A percentile compares a stretch with the other conserved stretches of the same genome.
Conservation (phyloP, 1,140 invertebrate genomes). For the Drosophila suzukii region DNA sequence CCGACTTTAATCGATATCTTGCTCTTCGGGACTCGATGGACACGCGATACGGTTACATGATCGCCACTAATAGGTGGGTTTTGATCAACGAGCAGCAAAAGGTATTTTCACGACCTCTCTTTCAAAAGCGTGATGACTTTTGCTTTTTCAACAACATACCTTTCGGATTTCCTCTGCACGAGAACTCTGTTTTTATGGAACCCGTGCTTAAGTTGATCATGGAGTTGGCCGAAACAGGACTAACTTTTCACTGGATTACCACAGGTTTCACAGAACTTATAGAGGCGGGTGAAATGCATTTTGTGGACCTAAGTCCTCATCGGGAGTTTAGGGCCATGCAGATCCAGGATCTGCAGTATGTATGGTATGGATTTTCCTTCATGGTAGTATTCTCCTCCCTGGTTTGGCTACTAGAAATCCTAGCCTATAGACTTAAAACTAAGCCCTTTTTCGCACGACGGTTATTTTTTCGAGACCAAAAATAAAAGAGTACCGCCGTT, state of each 20-base stretch:
- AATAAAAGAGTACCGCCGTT: not conserved
- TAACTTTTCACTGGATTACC: constrained; percentile 44
- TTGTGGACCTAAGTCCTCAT: constrained; percentile 55
- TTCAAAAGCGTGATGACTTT: constrained; percentile 61
- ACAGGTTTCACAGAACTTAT: constrained; percentile 62
- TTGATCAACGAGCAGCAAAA: constrained; percentile 71
- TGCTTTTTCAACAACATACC: constrained; percentile 76
- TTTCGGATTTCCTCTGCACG: constrained; percentile 66
- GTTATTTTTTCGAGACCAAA: not conserved
- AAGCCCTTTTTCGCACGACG: not conserved
- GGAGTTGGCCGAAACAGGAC: constrained; percentile 52
- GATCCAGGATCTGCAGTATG: constrained; percentile 65
- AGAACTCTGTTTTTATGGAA: constrained; percentile 70
- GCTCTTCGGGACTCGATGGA: constrained; percentile 54
- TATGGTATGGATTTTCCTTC: constrained; percentile 69
- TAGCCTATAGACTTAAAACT: not conserved
- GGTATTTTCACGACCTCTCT: constrained; percentile 61
- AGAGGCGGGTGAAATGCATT: constrained; percentile 53
- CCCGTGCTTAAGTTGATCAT: constrained; percentile 53
- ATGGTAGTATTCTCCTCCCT: constrained; percentile 39
- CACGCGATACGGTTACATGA: constrained; percentile 65
- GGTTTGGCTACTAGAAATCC: constrained; percentile 48
- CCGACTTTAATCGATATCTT: constrained; percentile 47
- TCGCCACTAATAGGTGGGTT: constrained; percentile 59
- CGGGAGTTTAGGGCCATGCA: constrained; percentile 67